Base-by-base conservation (phyloP, 2,888 invertebrate species). In the Spilosoma lubricipeda region DNA sequence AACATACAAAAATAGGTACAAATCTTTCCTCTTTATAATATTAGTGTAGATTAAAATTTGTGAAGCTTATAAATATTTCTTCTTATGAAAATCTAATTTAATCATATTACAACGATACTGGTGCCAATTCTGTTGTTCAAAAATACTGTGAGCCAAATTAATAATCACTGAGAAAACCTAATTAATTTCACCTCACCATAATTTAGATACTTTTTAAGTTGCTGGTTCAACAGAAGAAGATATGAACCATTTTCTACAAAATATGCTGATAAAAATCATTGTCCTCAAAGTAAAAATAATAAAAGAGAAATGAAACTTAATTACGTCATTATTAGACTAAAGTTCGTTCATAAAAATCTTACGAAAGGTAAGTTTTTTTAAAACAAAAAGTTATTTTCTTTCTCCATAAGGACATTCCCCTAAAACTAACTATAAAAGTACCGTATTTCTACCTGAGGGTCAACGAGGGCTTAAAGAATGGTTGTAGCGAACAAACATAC, bases 401-500 rank as follows among this genome's bases (percentile, higher is more conserved):
- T 42, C 70, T 63, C 42, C 42, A 45, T 63, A 45, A 70, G 63
- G 23, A 20, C 42, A 63, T 63, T 63, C 23, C 45, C 42, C 13
- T 70, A 73, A 77, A 73, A 73, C 71, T 63, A 42, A 65, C 65
- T 76, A 70, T 67, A 67, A 74, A 74, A 67, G 67, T 70, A 63
- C 59, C 75, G 63, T 70, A 63, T 72, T 76, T 77, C 52, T 66
- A 83, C 80, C 78, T 76, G 76, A 77, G 70, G 69, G 72, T 69
- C 36, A 42, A 30, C 30, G 69, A 66, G 45, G 70, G 18, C 63
- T n/a, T 77, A 78, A 82, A 77, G 65, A 74, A 69, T 66, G 65
- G 56, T 75, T 78, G 74, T 76, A 36, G 70, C 20, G 72, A 82
- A 83, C 81, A 82, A 82, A 86, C 86, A 84, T 85, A 85, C 86